These are phyloP conservation scores for Maniola hyperantus DNA, from an alignment of 2,888 invertebrate genomes.

Conservation along the genomic window DNA sequence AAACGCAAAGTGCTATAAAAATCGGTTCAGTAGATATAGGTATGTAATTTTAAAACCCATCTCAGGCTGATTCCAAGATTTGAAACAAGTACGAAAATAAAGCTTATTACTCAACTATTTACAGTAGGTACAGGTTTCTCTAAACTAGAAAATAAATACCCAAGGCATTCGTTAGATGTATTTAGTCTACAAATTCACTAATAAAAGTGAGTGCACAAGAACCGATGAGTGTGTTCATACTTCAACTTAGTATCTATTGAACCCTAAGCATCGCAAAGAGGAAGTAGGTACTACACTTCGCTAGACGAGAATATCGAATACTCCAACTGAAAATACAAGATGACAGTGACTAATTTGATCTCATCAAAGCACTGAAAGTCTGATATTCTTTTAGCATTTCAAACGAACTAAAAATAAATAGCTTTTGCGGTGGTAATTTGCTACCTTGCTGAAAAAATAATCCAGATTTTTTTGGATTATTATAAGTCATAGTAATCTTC, in stretches of 20 bases:
- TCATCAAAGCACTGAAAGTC: conserved; percentile 4
- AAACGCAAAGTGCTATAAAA: too few relatives aligned
- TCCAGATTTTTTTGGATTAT: too few relatives aligned
- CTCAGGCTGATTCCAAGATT: too few relatives aligned
- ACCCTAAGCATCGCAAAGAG: conserved; percentile 66
- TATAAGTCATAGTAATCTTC: too few relatives aligned
- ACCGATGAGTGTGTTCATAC: conserved; percentile 47
- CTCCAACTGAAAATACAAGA: conserved; percentile 49
- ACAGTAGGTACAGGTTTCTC: too few relatives aligned
- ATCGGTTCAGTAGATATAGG: too few relatives aligned
- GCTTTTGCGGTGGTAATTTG: background rate
- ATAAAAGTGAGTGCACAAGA: conserved; percentile 3
- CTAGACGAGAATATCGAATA: conserved; percentile 46
- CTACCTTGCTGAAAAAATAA: background rate
- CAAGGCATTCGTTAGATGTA: background rate
- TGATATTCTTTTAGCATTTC: conserved; percentile 1
- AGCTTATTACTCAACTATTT: too few relatives aligned
- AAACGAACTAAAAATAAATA: conserved; percentile 14
- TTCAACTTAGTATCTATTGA: conserved; percentile 54
- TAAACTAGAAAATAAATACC: background rate
- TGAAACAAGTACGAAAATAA: too few relatives aligned
- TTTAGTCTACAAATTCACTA: background rate
- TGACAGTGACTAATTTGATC: conserved; percentile 55
- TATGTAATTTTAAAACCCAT: too few relatives aligned
- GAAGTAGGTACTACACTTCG: conserved; percentile 55